Base-by-base conservation (phyloP, 2,797 vertebrate species). In the Enteromius fasciolatus region DNA sequence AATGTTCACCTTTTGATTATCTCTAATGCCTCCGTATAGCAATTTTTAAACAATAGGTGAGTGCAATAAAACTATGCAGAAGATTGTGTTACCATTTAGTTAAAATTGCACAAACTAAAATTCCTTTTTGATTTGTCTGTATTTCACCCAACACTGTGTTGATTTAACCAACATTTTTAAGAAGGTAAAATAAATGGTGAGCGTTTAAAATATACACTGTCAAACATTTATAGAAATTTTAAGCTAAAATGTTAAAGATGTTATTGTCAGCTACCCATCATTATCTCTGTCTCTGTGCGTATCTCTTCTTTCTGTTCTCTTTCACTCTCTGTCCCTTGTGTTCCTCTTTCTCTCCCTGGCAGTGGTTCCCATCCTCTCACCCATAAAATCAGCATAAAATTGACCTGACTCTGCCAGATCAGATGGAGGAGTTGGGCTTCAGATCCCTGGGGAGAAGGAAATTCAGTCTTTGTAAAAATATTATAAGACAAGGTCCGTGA, bases 381-480 rank as follows among this genome's bases (percentile, higher is more conserved):
- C 93, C 93, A 92, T 93, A 94, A 96, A 96, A 96, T 95, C 88
- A 92, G 93, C 93, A 95, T 94, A 92, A 96, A 95, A 95, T 95
- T 92, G 92, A 92, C 91, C 92, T 91, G 90, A 92, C 89, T 82
- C 92, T 92, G 89, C 89, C 90, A 90, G 89, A 93, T 95, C 89
- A 93, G 87, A 88, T 90, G 75, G 87, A 89, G 83, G 85, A 84
- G 83, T 90, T 86, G 90, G 84, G 70, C 90, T 90, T 90, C 83
- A 87, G 90, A 89, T 93, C 92, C 87, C 90, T 31, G 36, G 86
- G 80, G 89, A 91, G 89, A 90, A 89, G 88, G 90, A 91, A 92
- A 90, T 86, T 90, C 84, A 81, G 88, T 85, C 89, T 90, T 91
- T 87, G 88, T 63, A 82, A 84, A 85, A 85, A 89, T 89, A 91